Base-by-base conservation (phyloP, 1,140 invertebrate species). In the Laodelphax striatellus region DNA sequence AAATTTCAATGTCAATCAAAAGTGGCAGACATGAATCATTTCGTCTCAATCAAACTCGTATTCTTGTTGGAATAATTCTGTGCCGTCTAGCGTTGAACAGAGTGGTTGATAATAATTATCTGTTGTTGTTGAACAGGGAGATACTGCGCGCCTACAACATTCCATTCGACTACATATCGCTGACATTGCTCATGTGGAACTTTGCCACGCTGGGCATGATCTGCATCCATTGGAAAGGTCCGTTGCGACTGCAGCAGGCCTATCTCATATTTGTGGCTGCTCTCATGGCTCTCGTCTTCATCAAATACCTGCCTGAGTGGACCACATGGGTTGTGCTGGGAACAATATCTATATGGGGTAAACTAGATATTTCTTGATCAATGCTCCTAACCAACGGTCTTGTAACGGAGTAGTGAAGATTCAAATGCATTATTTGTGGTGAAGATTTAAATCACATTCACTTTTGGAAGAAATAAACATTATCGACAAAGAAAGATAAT, bases 241-340 rank as follows among this genome's bases (percentile, higher is more conserved):
- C 97, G 0, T 76, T 99, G 44, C 74, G 87, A 14, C 74, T 99
- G 21, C 96, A 98, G 70, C 97, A 99, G 71, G 92, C 88, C 5
- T 99, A 99, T 77, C 80, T 98, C 1, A 98, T 99, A 67, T 90
- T 97, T 67, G 88, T 98, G 58, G 94, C 94, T 16, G 94, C 96
- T 1, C 76, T 98, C 1, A 97, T 99, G 94, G 96, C 97, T 3
- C 80, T 99, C 10, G 90, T 98, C n/a, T 99, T 99, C 70, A 98
- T 99, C 58, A 99, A 99, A 77, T 97, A 98, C 76, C 75, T 99
- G 57, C 97, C 97, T 0, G 94, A 98, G 73, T 99, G 95, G 94
- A 98, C 97, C 0, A 90, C 92, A 0, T 99, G 97, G 97, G 87
- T 88, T 42, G 92, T 99, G 5, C 77, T 99, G 1, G 95, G 83